Evolutionary conservation across 1,140 invertebrate genomes (phyloP), one percentile per base, ranked within the genome.

Genomic region (Marisa cornuarietis): DNA sequence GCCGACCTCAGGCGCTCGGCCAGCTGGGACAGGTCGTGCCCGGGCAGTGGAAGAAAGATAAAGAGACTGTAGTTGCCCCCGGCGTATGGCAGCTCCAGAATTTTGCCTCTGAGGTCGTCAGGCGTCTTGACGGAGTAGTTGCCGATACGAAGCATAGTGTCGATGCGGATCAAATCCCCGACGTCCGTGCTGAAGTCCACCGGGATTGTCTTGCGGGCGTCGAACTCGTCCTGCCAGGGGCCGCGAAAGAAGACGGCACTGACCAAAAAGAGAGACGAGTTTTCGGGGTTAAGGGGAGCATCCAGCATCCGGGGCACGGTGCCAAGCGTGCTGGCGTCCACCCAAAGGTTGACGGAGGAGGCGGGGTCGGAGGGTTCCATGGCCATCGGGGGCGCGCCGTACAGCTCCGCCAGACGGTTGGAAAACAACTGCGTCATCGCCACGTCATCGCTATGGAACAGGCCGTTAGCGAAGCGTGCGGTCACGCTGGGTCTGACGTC

Each of bases 371-470:
- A 13, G 42, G 22, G 54, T 20, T 68, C 49, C 76, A 77, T 68
- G 11, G 76, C 76, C 76, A 77, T 77, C 42, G 76, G 76, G 7
- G 76, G 76, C 6, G 65, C 76, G 6, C 76, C 76, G 49, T 77
- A 77, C 76, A 77, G 76, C 7, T 63, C 49, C 20, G 26, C 63
- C 31, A 77, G 76, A 10, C 76, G 76, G 49, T 52, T 77, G 51
- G 65, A 68, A 63, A 77, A 77, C 8, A 24, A 63, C 65, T 77
- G 76, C 0, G 76, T 68, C 42, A 77, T n/a, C 7, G 42, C 76
- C 76, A 77, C 63, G 61, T 77, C 63, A 24, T 77, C 76, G 65
- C 65, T 68, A 63, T 77, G 76, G 51, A 77, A 77, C 63, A 77
- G 65, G 10, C 76, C 76, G 63, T 54, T 68, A 0, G 76, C 76